Evolutionary conservation across 2,113 vertebrate genomes (phyloP), one percentile per base, ranked within the genome.

Genomic region (Blennius ocellaris): DNA sequence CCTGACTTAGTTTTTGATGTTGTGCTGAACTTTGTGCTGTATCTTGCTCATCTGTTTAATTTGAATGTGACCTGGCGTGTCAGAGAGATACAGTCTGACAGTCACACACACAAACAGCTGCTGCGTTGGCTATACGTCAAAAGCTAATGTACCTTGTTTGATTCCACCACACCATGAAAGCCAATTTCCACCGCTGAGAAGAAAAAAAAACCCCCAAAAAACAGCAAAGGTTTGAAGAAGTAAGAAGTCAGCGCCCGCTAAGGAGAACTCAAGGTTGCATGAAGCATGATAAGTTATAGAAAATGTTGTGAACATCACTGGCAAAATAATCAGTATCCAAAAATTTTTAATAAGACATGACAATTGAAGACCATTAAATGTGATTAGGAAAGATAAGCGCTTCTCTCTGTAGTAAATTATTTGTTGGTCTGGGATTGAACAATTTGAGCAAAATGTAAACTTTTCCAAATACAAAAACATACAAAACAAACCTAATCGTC

Each of bases 101-200:
- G 73, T 76, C 49, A 41, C 69, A 75, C 79, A 84, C 39, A 67
- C 21, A 30, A 30, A 30, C 21, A 30, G 82, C 80, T 91, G 85
- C 78, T 89, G 69, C 68, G 77, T 61, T 92, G 89, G 92, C 84
- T 43, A 30, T 40, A 43, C 8, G 55, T 81, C 79, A 90, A 85
- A 79, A 89, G 16, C 75, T 89, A 87, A 92, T 81, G 73, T 74
- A 86, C 69, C 73, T 78, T 79, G 63, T 17, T 54, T 59, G 76
- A 83, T 87, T 81, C 78, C 72, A 21, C 51, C 38, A 69, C 73
- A 79, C 36, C 11, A 5, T 64, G 37, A 56, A 59, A 16, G 58
- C 59, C 44, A 76, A 51, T 59, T 73, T 56, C 73, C 21, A 50
- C 15, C 57, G 70, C 59, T 54, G 51, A 49, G 55, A 50, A 50